These are phyloP conservation scores for Astropecten irregularis DNA, from an alignment of 53 echinoderm and acorn worm species.

Conservation along the genomic window DNA sequence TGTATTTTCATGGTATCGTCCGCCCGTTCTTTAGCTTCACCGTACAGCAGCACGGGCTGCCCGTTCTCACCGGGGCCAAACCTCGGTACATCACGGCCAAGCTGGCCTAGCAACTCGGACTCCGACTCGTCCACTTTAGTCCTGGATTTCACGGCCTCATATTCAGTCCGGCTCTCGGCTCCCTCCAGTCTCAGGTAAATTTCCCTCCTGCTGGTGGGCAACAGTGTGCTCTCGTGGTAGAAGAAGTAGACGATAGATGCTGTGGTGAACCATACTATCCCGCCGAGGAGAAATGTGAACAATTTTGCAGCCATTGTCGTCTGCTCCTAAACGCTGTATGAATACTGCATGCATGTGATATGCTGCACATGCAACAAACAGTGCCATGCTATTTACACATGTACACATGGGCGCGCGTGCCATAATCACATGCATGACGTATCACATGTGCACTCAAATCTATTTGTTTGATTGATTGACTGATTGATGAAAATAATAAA, in stretches of 20 bases:
- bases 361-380: too few species aligned
- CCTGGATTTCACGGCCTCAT: neutral
- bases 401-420: too few species aligned
- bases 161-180: conserved; percentile 6
- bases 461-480: neutral
- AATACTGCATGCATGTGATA: too few species aligned
- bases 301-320: conserved; percentile 43
- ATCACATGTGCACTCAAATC: too few species aligned
- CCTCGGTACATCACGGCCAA: conserved; percentile 65
- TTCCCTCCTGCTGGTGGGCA: conserved; percentile 11
- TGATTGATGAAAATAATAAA: too few species aligned
- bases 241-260: conserved; percentile 71
- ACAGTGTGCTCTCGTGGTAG: conserved; percentile 69
- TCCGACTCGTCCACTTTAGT: neutral
- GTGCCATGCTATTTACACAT: too few species aligned
- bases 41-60: conserved; percentile 72
- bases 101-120: conserved; percentile 43
- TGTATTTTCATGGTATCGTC: conserved; percentile 48
- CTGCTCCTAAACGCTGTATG: too few species aligned
- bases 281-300: conserved; percentile 68
- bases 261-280: conserved; percentile 74
- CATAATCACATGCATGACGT: too few species aligned
- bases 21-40: conserved; percentile 57
- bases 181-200: conserved; percentile 16
- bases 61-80: conserved; percentile 84